phyloP scores from a whole-genome alignment of 2,113 vertebrate genomes.

The Microcebus ravelobensis region DNA sequence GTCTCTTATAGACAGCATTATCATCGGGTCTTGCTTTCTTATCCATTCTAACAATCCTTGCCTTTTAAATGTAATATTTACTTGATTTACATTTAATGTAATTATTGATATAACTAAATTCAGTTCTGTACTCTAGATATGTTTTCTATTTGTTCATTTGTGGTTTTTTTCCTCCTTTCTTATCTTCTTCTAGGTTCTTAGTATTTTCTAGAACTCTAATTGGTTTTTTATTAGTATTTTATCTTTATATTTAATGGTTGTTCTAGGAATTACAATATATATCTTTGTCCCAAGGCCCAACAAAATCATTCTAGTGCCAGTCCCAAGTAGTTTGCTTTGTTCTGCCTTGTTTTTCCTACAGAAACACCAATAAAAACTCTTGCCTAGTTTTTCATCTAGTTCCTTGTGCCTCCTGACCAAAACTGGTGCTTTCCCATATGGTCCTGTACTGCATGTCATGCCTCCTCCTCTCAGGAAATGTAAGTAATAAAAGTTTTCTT shows the following conservation, averaged over 20 bases:
- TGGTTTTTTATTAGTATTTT: background rate
- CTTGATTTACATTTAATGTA: background rate
- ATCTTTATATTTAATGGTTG: background rate
- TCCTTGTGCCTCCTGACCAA: background rate
- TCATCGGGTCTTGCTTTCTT: background rate
- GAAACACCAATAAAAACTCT: background rate
- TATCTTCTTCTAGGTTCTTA: background rate
- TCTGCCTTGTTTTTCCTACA: background rate
- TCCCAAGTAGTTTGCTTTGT: background rate
- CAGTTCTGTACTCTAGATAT: too few species aligned
- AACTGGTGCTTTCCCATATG: background rate
- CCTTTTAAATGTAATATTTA: background rate
- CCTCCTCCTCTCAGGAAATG: background rate
- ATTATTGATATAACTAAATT: background rate
- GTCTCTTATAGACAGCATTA: background rate
- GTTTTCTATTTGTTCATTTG: background rate
- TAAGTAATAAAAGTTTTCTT: background rate
- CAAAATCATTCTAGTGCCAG: background rate
- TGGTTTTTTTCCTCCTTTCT: background rate
- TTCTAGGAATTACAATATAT: background rate
- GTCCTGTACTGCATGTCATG: background rate
- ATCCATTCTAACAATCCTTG: background rate
- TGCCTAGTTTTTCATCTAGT: background rate
- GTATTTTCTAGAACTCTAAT: background rate
- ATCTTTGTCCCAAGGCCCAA: background rate